phyloP scores from a whole-genome alignment of 2,888 invertebrate genomes.

The Tethea ocularis region DNA sequence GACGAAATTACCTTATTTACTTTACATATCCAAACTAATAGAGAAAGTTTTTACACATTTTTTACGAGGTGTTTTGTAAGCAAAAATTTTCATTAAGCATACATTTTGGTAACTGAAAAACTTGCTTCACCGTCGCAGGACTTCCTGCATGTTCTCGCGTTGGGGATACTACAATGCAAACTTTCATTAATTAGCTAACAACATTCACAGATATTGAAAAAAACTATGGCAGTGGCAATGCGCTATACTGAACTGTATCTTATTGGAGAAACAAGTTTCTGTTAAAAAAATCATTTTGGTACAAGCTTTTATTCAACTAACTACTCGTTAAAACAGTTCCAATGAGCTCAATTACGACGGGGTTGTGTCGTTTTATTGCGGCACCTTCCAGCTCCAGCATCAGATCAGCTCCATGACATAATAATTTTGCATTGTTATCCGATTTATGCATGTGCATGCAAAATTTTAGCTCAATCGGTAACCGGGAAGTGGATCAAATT shows the following conservation, averaged over 20 bases:
- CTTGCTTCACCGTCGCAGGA: not conserved
- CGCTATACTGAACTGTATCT: not conserved
- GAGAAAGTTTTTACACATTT: slow-evolving; percentile 3
- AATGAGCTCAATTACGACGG: too few relatives aligned
- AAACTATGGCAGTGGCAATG: not conserved
- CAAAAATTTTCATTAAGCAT: too few relatives aligned
- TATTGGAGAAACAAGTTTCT: not conserved
- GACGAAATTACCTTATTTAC: slow-evolving; percentile 34
- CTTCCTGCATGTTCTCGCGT: not conserved
- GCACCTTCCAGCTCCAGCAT: too few relatives aligned
- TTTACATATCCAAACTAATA: slow-evolving; percentile 39
- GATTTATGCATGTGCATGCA: too few relatives aligned
- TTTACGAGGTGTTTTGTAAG: too few relatives aligned
- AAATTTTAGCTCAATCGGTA: too few relatives aligned
- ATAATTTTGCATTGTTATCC: too few relatives aligned
- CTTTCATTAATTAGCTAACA: slow-evolving; percentile 23
- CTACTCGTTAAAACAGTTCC: too few relatives aligned
- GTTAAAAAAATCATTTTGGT: not conserved
- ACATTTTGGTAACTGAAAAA: not conserved
- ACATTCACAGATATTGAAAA: slow-evolving; percentile 27
- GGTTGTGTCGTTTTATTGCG: too few relatives aligned
- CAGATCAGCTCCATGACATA: too few relatives aligned
- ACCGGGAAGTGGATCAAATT: too few relatives aligned
- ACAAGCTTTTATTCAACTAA: too few relatives aligned
- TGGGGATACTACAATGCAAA: slow-evolving; percentile 15